Conservation (phyloP, 2,888 invertebrate genomes). For the Latheticus oryzae region DNA sequence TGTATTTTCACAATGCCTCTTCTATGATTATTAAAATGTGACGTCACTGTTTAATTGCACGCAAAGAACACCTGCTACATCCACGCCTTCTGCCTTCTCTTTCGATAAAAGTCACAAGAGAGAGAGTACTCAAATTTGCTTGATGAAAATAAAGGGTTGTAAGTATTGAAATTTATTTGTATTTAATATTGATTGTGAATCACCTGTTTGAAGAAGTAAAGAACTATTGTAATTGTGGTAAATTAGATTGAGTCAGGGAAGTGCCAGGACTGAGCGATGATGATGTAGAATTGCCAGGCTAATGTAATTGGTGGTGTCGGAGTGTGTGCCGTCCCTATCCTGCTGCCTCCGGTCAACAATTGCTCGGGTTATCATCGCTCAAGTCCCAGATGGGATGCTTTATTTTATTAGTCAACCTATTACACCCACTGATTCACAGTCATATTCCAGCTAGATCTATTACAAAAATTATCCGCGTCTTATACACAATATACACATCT, state of each 20-base stretch:
- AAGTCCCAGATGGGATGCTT: slow-evolving; percentile 53
- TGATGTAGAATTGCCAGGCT: slow-evolving; percentile 55
- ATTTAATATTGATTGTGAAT: too few relatives aligned
- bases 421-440: slow-evolving; percentile 36
- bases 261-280: slow-evolving; percentile 55
- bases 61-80: slow-evolving; percentile 56
- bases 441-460: not conserved
- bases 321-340: slow-evolving; percentile 47
- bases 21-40: slow-evolving; percentile 62
- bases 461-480: not conserved
- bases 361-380: slow-evolving; percentile 54
- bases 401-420: slow-evolving; percentile 53
- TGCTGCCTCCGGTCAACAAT: slow-evolving; percentile 53
- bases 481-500: slow-evolving; percentile 12
- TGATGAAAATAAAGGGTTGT: not conserved
- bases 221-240: slow-evolving; percentile 48
- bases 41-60: slow-evolving; percentile 56
- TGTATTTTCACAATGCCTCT: slow-evolving; percentile 62
- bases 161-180: too few relatives aligned
- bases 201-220: slow-evolving; percentile 13
- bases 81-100: slow-evolving; percentile 36
- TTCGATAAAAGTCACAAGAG: slow-evolving; percentile 9
- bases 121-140: slow-evolving; percentile 1
- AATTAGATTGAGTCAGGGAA: slow-evolving; percentile 52
- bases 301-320: slow-evolving; percentile 57